Conservation (phyloP, 1,140 invertebrate species). For the Acromyrmex echinatior region DNA sequence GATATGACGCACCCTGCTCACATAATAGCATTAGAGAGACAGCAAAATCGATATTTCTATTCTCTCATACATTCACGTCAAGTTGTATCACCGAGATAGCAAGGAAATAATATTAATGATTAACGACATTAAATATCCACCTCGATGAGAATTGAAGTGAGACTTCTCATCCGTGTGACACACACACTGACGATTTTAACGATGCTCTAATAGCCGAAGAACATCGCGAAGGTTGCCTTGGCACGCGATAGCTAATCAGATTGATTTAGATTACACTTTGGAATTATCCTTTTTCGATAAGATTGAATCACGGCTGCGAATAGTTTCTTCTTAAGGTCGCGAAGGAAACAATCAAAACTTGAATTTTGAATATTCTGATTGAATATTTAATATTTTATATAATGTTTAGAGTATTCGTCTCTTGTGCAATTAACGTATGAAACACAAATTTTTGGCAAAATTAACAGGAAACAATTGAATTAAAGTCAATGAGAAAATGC, state of each 20-base stretch:
- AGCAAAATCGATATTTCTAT: constrained; percentile 21
- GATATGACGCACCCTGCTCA: background rate
- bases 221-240: constrained; percentile 63
- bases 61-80: constrained; percentile 19
- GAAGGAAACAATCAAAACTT: background rate
- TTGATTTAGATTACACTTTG: constrained; percentile 49
- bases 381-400: background rate
- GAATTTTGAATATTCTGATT: background rate
- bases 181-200: constrained; percentile 30
- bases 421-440: background rate
- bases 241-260: constrained; percentile 63
- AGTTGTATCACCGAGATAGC: constrained; percentile 1
- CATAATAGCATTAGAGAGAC: constrained; percentile 15
- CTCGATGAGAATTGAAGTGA: constrained; percentile 63
- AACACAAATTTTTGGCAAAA: no score
- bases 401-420: background rate
- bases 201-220: constrained; percentile 62
- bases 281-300: constrained; percentile 18
- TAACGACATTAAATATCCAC: constrained; percentile 35
- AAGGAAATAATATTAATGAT: constrained; percentile 44
- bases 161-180: constrained; percentile 1
- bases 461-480: no score
- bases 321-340: background rate
- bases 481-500: background rate
- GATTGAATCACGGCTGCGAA: constrained; percentile 14